Evolutionary conservation across 1,140 invertebrate species (phyloP), one percentile per base, ranked within the genome.

Genomic region (Cotesia glomerata): DNA sequence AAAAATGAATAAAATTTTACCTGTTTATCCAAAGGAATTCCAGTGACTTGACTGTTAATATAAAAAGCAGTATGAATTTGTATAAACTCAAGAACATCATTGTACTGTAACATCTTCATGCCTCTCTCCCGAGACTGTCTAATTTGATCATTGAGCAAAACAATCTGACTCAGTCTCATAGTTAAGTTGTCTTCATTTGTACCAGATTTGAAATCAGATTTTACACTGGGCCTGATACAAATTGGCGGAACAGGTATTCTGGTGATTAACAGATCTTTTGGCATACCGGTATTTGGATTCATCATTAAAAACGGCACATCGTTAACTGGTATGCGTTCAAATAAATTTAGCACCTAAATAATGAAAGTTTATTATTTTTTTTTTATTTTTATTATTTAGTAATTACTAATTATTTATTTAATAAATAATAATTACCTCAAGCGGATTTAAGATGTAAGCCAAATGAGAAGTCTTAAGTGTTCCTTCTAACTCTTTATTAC

Each of bases 161-260:
- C 91, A 61, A 99, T 98, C 88, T 99, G 97, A 5, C 95, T 96
- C 72, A 99, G 89, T 86, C 98, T 99, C 93, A 99, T 98, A 5
- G 98, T 99, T 5, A 99, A 88, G 82, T 99, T 97, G 88, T 99
- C 98, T 89, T 99, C 98, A 85, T 97, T 99, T n/a, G 97, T 98
- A 87, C 97, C 97, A 75, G 96, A 91, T 86, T 99, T 98, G 13
- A 99, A 90, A 79, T 99, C 97, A 0, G 97, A 97, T 14, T 94
- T 89, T 35, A 99, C 95, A 62, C 97, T 98, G 0, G 97, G 97
- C 13, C 98, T 89, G 79, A 99, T 99, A 81, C 97, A 98, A 61
- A 97, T 91, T 4, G 98, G 98, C 7, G 98, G 97, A 0, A 99
- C 98, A n/a, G 97, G 92, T 67, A 99, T 91, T 73, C 96, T 88